phyloP scores from a whole-genome alignment of 2,888 invertebrate species.

The Platycheirus albimanus region DNA sequence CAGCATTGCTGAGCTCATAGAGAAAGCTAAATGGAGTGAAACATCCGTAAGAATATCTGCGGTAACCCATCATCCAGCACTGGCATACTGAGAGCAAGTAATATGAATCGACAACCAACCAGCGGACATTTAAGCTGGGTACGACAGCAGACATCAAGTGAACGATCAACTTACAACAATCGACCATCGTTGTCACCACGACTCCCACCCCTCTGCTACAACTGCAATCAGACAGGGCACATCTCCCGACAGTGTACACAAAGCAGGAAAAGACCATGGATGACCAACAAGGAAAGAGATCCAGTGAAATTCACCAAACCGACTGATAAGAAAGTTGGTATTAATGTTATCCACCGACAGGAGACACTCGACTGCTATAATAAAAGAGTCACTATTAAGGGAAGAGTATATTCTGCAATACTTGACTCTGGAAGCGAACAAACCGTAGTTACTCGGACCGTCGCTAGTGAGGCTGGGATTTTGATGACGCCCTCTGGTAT shows the following conservation, averaged over 20 bases:
- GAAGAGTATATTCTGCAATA: not conserved
- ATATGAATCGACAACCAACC: too few species aligned
- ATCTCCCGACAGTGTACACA: too few species aligned
- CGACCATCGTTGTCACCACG: too few species aligned
- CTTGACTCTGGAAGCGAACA: constrained; percentile 33
- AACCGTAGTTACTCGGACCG: not conserved
- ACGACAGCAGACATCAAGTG: not conserved
- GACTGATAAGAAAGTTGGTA: constrained; percentile 4
- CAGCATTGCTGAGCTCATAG: constrained; percentile 16
- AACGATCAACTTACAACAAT: too few species aligned
- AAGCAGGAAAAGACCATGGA: too few species aligned
- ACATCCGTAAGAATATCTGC: constrained; percentile 7
- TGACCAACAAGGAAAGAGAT: too few species aligned
- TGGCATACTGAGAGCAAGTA: too few species aligned
- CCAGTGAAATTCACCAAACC: not conserved
- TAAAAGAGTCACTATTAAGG: constrained; percentile 6
- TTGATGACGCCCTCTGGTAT: not conserved
- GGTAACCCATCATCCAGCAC: not conserved
- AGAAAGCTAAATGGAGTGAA: constrained; percentile 19
- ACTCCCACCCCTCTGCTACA: not conserved
- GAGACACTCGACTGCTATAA: not conserved
- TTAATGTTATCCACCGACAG: not conserved
- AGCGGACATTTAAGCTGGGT: not conserved
- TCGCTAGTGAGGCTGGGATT: not conserved
- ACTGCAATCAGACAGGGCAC: constrained; percentile 20